phyloP scores from a whole-genome alignment of 2,113 vertebrate species.

The Leucoraja erinaceus region DNA sequence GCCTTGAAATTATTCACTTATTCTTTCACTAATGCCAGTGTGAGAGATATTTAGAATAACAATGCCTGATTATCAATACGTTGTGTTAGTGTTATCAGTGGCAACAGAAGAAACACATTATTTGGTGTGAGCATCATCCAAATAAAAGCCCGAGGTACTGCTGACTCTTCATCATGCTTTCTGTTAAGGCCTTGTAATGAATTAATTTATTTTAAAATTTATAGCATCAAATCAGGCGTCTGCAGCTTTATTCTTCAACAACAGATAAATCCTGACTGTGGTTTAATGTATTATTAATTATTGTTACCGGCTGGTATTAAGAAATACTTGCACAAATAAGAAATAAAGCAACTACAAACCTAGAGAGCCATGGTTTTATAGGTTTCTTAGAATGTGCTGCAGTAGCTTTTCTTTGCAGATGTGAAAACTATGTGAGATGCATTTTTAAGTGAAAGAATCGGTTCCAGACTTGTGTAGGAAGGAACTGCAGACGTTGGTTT shows the following conservation, averaged over 20 bases:
- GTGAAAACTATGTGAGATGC: not conserved
- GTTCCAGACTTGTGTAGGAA: not conserved
- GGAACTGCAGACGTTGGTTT: too few species aligned
- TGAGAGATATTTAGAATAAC: not conserved
- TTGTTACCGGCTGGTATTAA: not conserved
- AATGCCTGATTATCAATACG: not conserved
- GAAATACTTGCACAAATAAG: constrained; percentile 19
- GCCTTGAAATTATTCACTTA: not conserved
- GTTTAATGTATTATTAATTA: constrained; percentile 35
- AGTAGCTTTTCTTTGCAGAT: not conserved
- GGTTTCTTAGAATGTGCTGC: not conserved
- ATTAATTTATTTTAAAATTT: not conserved
- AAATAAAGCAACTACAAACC: not conserved
- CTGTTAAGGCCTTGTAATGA: not conserved
- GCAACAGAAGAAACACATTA: constrained; percentile 8
- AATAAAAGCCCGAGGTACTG: not conserved
- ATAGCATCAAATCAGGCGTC: constrained; percentile 16
- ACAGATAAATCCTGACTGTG: constrained; percentile 24
- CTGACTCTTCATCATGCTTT: not conserved
- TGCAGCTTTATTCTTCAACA: constrained; percentile 4
- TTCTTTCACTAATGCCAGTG: not conserved
- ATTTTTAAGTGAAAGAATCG: not conserved
- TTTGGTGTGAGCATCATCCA: not conserved
- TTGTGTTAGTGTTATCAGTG: constrained; percentile 26
- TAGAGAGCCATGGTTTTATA: not conserved